phyloP scores from a whole-genome alignment of 2,797 vertebrate genomes.

The Eulemur rubriventer region DNA sequence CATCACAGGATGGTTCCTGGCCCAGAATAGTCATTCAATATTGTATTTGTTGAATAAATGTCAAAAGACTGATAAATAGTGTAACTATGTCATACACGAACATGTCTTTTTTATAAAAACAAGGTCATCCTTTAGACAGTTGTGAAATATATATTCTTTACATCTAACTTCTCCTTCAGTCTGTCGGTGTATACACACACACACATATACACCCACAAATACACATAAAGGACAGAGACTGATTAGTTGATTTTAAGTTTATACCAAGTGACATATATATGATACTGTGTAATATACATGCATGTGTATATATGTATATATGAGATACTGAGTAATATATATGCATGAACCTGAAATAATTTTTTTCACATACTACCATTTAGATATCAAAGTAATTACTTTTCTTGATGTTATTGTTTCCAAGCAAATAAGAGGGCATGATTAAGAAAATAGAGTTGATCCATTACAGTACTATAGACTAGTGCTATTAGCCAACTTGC shows the following conservation, averaged over 20 bases:
- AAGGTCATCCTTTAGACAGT: not conserved
- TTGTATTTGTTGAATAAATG: not conserved
- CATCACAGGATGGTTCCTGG: not conserved
- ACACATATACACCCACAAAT: not conserved
- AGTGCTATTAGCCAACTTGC: constrained; percentile 49
- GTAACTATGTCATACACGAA: not conserved
- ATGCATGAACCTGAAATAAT: not conserved
- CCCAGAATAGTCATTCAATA: not conserved
- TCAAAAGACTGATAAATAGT: not conserved
- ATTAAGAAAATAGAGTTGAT: constrained; percentile 50
- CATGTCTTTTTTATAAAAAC: not conserved
- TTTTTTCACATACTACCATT: constrained; percentile 4
- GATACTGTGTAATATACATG: not conserved
- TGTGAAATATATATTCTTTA: not conserved
- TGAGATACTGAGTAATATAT: not conserved
- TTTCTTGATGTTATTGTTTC: constrained; percentile 39
- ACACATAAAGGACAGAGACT: not conserved
- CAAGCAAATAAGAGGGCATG: constrained; percentile 27
- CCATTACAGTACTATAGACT: not conserved
- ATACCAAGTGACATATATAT: not conserved
- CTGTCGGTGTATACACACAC: not conserved
- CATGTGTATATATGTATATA: not conserved
- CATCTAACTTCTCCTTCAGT: not conserved
- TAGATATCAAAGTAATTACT: constrained; percentile 59
- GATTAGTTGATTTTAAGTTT: not conserved